These are phyloP conservation scores for Chelonia mydas DNA, from an alignment of 2,797 vertebrate species.

Conservation along the genomic window DNA sequence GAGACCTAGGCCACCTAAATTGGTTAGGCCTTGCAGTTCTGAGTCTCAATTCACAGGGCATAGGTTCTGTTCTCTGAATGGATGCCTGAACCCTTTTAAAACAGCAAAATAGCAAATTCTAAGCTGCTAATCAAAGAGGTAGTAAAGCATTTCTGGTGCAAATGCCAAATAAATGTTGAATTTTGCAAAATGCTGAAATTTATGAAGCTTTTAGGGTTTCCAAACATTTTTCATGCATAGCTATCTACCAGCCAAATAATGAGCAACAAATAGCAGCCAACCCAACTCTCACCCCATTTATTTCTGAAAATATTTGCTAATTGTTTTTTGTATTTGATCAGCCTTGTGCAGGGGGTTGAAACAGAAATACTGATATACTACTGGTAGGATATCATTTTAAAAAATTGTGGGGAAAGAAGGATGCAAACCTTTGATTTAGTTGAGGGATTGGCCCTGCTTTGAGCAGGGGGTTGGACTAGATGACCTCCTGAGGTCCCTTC, in stretches of 20 bases:
- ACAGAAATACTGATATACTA: not conserved
- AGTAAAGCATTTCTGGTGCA: not conserved
- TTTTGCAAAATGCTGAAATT: not conserved
- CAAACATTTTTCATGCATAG: not conserved
- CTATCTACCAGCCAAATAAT: not conserved
- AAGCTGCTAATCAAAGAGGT: not conserved
- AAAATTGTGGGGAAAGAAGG: accelerated
- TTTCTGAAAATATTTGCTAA: not conserved
- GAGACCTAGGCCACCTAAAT: no score
- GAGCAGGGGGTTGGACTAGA: no score
- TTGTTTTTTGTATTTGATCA: not conserved
- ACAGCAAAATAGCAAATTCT: not conserved
- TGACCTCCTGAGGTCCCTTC: no score
- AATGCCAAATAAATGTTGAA: not conserved
- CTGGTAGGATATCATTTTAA: not conserved
- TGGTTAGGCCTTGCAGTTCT: not conserved
- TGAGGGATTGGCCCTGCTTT: no score
- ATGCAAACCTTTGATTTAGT: not conserved
- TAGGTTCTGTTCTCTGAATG: not conserved
- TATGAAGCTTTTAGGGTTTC: not conserved
- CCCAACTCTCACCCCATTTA: not conserved
- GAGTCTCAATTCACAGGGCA: not conserved
- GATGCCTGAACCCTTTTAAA: not conserved
- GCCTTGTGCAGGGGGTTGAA: not conserved
- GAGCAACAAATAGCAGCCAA: not conserved